Evolutionary conservation across 2,888 invertebrate genomes (phyloP), one percentile per base, ranked within the genome.

Genomic region (Mystacides longicornis): DNA sequence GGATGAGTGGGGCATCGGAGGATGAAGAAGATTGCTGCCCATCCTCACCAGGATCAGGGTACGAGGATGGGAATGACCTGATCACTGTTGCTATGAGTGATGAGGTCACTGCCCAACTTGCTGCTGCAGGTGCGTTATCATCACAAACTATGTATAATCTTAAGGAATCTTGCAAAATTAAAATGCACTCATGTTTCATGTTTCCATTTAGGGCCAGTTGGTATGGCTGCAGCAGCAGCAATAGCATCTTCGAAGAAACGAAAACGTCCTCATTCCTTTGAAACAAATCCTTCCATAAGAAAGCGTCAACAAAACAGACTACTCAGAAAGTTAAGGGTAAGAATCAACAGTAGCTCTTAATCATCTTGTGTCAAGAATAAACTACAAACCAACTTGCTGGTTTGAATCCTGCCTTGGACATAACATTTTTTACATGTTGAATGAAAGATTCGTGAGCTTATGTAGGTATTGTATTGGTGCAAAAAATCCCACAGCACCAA

Each of bases 221-320:
- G 96, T 48, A 93, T 96, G 71, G 96, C 96, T 19, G 96, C 96
- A 2, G 96, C 96, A 2, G 95, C 96, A 45, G 96, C 96, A 45
- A 96, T 96, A 64, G 92, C 93, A 20, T 94, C 95, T 2, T 92
- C 93, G 1, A 95, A 95, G 73, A 96, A 96, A 69, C 81, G 94
- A 66, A 95, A 95, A 77, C 77, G 95, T 64, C 93, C 94, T 42
- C 95, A 96, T 75, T 90, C 93, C 56, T 96, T 96, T 72, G 96
- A 97, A 75, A 95, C 95, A 52, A 96, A 96, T 78, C 96, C 96
- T 2, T 95, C 95, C 37, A 93, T 95, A 63, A 79, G 96, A 65
- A 96, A 96, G 73, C 79, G 96, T 52, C 96, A 96, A 72, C 96
- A 96, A 73, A 96, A 96, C 68, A 81, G 96, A 67, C 77, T 97